These are phyloP conservation scores for Potorous gilbertii DNA, from an alignment of 2,797 vertebrate genomes.

Conservation along the genomic window DNA sequence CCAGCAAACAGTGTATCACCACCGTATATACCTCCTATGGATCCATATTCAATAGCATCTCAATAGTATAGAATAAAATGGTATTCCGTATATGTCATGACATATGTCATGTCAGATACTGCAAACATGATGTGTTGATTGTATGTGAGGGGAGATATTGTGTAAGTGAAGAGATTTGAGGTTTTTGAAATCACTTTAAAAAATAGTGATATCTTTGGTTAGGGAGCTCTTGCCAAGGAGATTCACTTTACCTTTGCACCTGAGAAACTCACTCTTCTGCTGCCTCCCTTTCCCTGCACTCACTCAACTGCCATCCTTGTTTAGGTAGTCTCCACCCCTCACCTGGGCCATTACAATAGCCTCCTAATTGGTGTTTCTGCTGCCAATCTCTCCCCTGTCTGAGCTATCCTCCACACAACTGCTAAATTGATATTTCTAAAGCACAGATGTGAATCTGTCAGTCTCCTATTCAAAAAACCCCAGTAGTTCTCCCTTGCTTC, in stretches of 20 bases:
- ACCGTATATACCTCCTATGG: background rate
- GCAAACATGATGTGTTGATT: background rate
- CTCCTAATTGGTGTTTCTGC: background rate
- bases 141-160: background rate
- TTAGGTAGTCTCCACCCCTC: background rate
- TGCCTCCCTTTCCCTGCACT: background rate
- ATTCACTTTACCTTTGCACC: background rate
- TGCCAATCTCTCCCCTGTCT: background rate
- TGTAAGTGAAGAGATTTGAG: background rate
- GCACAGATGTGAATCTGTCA: background rate
- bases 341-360: background rate
- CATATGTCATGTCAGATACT: background rate
- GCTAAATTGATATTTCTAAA: background rate
- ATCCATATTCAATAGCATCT: slow-evolving; percentile 42
- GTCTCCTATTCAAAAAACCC: background rate
- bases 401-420: background rate
- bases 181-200: background rate
- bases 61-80: slow-evolving; percentile 5
- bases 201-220: background rate
- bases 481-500: background rate
- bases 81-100: slow-evolving; percentile 1
- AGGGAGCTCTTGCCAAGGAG: background rate
- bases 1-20: slow-evolving; percentile 22
- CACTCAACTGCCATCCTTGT: background rate
- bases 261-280: background rate